phyloP scores from a whole-genome alignment of 2,797 vertebrate genomes.

The Choloepus didactylus region DNA sequence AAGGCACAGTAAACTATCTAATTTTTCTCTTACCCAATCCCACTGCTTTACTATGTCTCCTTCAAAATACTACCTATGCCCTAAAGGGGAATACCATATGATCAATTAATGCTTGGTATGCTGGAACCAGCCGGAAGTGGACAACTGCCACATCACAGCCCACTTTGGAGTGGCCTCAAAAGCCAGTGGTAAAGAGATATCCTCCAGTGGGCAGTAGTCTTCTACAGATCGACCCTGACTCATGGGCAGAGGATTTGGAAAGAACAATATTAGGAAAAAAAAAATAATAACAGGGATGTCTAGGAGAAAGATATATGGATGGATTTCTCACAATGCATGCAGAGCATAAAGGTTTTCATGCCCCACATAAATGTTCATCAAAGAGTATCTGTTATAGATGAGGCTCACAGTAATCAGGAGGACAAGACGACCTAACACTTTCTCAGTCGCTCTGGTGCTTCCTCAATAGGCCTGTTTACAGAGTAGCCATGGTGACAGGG shows the following conservation, averaged over 20 bases:
- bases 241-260: background rate
- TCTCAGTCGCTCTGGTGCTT: background rate
- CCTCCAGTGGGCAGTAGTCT: background rate
- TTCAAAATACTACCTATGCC: background rate
- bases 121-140: background rate
- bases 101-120: background rate
- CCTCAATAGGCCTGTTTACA: background rate
- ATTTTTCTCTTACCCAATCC: background rate
- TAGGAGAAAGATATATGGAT: background rate
- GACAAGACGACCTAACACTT: background rate
- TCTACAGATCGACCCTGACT: background rate
- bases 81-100: background rate
- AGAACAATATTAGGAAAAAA: background rate
- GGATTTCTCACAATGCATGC: background rate
- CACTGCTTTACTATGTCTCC: background rate
- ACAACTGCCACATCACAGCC: background rate
- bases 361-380: background rate
- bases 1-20: background rate
- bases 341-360: background rate
- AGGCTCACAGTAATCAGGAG: background rate
- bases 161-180: background rate
- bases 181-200: background rate
- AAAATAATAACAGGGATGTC: background rate
- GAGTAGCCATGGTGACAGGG: background rate
- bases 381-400: background rate